Evolutionary conservation across 92 coral and sea anemone species (phyloP).

Genomic region (Diadumene lineata): DNA sequence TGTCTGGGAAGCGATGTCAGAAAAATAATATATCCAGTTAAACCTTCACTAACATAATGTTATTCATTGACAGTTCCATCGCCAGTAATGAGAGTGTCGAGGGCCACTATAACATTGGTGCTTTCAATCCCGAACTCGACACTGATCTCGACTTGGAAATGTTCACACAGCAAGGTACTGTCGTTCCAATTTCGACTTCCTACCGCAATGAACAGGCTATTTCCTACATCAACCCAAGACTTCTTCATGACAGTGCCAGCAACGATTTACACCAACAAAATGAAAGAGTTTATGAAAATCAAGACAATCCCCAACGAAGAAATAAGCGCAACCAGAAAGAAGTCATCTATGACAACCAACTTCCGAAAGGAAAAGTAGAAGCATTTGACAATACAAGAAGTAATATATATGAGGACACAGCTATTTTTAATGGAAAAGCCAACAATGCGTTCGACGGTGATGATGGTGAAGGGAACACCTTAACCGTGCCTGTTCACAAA

Average conservation of each 20-base stretch:
- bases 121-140: slow-evolving; percentile 65
- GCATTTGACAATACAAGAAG: background rate
- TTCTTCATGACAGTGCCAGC: background rate
- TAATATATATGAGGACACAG: background rate
- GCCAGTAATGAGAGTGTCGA: slow-evolving; percentile 5
- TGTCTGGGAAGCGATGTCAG: too few relatives aligned
- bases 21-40: too few relatives aligned
- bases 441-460: background rate
- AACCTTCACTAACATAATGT: too few relatives aligned
- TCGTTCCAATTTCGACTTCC: slow-evolving; percentile 18
- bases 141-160: slow-evolving; percentile 76
- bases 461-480: background rate
- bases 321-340: too few relatives aligned
- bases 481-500: background rate
- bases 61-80: slow-evolving; percentile 15
- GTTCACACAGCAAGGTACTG: slow-evolving; percentile 65
- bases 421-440: background rate
- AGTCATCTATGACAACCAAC: background rate
- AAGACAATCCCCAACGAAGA: too few relatives aligned
- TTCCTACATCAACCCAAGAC: slow-evolving; percentile 30
- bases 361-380: background rate
- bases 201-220: slow-evolving; percentile 15
- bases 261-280: too few relatives aligned
- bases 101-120: slow-evolving; percentile 16
- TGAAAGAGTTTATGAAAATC: too few relatives aligned